Conservation (phyloP, 2,888 invertebrate genomes). For the Coleophora deauratella region DNA sequence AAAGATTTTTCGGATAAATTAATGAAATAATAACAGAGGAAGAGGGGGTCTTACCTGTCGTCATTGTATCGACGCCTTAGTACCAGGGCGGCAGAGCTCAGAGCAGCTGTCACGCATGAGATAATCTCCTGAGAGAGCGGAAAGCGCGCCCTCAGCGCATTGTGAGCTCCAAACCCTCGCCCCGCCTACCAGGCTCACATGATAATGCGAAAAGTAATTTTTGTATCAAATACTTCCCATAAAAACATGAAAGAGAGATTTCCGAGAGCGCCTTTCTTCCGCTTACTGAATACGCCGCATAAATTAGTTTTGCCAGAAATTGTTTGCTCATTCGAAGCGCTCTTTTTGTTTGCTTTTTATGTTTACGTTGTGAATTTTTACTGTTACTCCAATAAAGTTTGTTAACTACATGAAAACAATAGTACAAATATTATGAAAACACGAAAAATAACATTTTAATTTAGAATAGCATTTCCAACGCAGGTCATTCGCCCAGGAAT, state of each 20-base stretch:
- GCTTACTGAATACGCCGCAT: conserved; percentile 53
- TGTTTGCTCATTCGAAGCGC: conserved; percentile 57
- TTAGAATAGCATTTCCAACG: background rate
- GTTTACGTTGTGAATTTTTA: conserved; percentile 54
- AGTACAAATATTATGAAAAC: conserved; percentile 14
- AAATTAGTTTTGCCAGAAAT: conserved; percentile 69
- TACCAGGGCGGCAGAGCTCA: conserved; percentile 36
- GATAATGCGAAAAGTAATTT: conserved; percentile 69
- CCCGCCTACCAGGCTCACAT: conserved; percentile 51
- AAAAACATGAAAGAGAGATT: conserved; percentile 68
- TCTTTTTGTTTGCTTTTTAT: conserved; percentile 54
- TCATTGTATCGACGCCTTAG: conserved; percentile 27
- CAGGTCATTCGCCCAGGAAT: conserved; percentile 19
- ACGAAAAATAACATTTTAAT: conserved; percentile 3
- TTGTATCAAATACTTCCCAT: conserved; percentile 66
- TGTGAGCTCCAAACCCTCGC: conserved; percentile 39
- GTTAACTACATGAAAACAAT: conserved; percentile 12
- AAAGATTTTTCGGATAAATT: background rate
- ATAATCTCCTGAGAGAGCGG: conserved; percentile 49
- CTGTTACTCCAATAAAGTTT: conserved; percentile 23
- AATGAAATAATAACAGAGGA: conserved; percentile 9
- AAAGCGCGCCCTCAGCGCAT: conserved; percentile 39
- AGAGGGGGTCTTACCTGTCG: background rate
- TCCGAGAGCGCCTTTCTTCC: conserved; percentile 43
- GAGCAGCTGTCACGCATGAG: conserved; percentile 64